Base-by-base conservation (phyloP, 2,797 vertebrate species). In the Odontamblyopus lacepedii region DNA sequence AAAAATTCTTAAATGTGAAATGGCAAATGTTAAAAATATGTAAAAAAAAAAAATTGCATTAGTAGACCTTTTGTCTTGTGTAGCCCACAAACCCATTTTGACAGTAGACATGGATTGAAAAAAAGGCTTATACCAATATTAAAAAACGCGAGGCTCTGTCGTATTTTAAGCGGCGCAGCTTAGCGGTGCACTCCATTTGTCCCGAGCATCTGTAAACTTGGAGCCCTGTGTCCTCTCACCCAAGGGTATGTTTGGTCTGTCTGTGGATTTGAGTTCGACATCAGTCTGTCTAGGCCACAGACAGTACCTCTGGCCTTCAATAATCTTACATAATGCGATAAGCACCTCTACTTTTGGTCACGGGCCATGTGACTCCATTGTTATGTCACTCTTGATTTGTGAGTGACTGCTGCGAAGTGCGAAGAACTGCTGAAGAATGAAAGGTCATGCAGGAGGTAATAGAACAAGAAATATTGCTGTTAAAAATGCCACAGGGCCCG, bases 341-440 rank as follows among this genome's bases (percentile, higher is more conserved):
- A 65, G 63, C 41, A 29, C 41, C 63, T 65, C 23, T 50, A 18
- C 41, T 65, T 50, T 50, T 16, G 63, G 63, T 44, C 63, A 64
- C n/a, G 63, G 63, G 35, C 63, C 63, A 64, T 44, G 63, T 64
- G 63, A 64, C 63, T 66, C 44, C 63, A 50, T 57, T 57, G 27
- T 68, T n/a, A 57, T 68, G 67, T 68, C 55, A 68, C 23, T 35
- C n/a, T 66, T 51, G 63, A 66, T 53, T 67, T 67, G 48, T 53
- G 65, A 79, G 27, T 57, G 64, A 67, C 65, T 67, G 48, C 50
- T 32, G 65, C n/a, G 65, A 27, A 50, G 65, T 51, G 63, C 53
- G 53, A 53, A 51, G 23, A 6, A 48, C 38, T 13, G 12, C 38
- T 44, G 41, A 44, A 26, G 38, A 64, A 26, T 48, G 63, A n/a